Evolutionary conservation across 2,113 vertebrate species (phyloP).

Genomic region (Tyrannus savana): DNA sequence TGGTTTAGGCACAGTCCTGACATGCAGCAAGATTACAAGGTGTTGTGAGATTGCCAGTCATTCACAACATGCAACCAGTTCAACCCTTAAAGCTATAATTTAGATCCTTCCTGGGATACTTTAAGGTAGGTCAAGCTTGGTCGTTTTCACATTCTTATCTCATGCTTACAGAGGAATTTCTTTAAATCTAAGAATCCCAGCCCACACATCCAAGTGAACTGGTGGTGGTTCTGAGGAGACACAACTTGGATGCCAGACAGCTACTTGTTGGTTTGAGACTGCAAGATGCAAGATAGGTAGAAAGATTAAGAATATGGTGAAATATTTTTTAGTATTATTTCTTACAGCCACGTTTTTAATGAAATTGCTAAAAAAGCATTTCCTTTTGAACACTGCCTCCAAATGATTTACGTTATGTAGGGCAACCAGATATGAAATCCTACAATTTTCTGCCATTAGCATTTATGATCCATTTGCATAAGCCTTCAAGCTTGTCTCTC

Average conservation of each 20-base stretch:
- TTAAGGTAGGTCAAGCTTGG: background rate
- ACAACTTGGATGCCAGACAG: background rate
- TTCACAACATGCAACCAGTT: background rate
- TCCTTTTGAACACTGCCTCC: background rate
- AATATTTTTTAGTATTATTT: background rate
- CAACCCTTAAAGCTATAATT: conserved; percentile 1
- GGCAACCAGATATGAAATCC: background rate
- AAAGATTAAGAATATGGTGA: background rate
- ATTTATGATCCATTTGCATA: background rate
- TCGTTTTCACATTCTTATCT: conserved; percentile 3
- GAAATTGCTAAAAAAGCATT: background rate
- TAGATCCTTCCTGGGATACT: background rate
- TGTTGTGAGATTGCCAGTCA: background rate
- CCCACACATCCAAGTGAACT: background rate
- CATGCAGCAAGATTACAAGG: background rate
- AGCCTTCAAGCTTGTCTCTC: background rate
- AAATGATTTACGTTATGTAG: background rate
- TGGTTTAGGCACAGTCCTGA: background rate
- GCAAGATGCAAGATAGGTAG: background rate
- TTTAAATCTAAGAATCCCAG: background rate
- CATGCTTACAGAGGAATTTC: background rate
- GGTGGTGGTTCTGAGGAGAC: background rate
- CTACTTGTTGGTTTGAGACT: background rate
- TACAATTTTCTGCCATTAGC: background rate
- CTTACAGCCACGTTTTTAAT: background rate